Base-by-base conservation (phyloP, 2,888 invertebrate genomes). In the Pandemis corylana region DNA sequence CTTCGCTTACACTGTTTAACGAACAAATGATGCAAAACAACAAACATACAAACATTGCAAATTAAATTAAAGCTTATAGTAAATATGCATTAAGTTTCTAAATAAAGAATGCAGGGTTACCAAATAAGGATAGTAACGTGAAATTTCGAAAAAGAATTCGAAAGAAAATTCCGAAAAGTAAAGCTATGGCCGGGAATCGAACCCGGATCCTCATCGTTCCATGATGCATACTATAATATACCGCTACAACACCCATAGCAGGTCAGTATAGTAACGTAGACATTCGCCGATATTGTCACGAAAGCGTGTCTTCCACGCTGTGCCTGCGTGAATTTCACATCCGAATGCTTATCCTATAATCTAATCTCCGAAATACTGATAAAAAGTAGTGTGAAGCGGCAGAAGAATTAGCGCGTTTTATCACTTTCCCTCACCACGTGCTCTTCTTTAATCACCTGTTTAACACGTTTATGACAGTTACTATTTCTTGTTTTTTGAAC, bases 281-380 rank as follows among this genome's bases (percentile, higher is more conserved):
- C 12, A 28, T 59, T 59, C 59, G 5, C 10, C 59, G 9, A 46
- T 20, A 46, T 12, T 3, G 20, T 13, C 15, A 28, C 20, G 44
- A 64, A 12, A 46, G 10, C 5, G 53, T 63, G n/a, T 68, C 44
- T 15, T 62, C 13, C 69, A 69, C 62, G 69, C 69, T 15, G 4
- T 7, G 44, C 41, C 15, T 20, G 62, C 62, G 62, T 69, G 69
- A 36, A 6, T 1, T 56, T 56, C 62, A 15, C 46, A 49, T 51
- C 15, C 41, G 41, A 49, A 61, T 69, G 15, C 41, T 68, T 62
- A 63, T 63, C 41, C 51, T 12, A n/a, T 69, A 69, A 69, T 62
- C 62, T 69, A 62, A 69, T 69, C 62, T 15, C 5, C 6, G 15
- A 41, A 62, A 49, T 15, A 5, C 15, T 41, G 69, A 69, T 69